These are phyloP conservation scores for Neoniphon sammara DNA, from an alignment of 2,797 vertebrate genomes.

Conservation along the genomic window DNA sequence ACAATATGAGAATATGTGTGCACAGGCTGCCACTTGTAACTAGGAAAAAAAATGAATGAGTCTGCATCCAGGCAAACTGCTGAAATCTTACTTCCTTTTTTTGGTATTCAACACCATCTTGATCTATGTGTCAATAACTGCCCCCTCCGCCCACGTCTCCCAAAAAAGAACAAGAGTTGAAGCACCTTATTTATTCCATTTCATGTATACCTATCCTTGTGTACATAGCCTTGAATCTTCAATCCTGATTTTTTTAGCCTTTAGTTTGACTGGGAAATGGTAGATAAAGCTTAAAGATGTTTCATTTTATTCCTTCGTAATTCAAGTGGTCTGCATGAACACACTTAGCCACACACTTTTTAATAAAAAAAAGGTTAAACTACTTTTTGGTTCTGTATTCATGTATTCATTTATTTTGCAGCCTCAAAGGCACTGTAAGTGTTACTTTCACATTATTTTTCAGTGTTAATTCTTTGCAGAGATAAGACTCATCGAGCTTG, in stretches of 20 bases:
- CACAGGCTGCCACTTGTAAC: constrained; percentile 33
- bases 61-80: constrained; percentile 8
- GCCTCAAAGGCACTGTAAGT: too few relatives aligned
- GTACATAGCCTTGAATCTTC: neutral
- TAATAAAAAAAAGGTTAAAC: too few relatives aligned
- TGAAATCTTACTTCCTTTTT: neutral
- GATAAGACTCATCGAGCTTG: constrained; percentile 10
- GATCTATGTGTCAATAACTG: constrained; percentile 3
- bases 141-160: neutral
- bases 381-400: too few relatives aligned
- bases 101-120: neutral
- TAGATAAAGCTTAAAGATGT: too few relatives aligned
- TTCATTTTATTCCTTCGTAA: too few relatives aligned
- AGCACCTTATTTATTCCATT: neutral
- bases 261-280: neutral
- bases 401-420: too few relatives aligned
- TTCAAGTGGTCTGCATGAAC: too few relatives aligned
- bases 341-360: too few relatives aligned
- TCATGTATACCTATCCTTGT: neutral
- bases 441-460: neutral
- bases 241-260: neutral
- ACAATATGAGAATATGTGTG: constrained; percentile 46
- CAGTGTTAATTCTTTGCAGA: constrained; percentile 7
- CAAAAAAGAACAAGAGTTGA: neutral
- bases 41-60: constrained; percentile 15